Evolutionary conservation across 2,113 vertebrate species (phyloP).

Genomic region (Nicator chloris): DNA sequence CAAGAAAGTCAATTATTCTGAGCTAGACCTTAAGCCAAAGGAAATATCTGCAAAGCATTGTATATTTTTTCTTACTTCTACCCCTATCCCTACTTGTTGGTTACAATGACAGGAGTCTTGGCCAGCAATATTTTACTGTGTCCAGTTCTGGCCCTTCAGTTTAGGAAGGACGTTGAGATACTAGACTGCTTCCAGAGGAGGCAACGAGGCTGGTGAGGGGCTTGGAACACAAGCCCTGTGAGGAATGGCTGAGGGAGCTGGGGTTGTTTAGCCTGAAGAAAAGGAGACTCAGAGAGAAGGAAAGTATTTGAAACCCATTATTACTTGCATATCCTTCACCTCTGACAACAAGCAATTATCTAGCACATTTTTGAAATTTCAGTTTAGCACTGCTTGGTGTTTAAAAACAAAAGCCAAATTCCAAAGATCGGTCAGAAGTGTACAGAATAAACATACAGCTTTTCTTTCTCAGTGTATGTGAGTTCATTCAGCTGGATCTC

Average conservation of each 20-base stretch:
- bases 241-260: too few relatives aligned
- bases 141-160: too few relatives aligned
- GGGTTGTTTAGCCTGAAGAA: too few relatives aligned
- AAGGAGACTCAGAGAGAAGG: too few relatives aligned
- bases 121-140: too few relatives aligned
- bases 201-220: too few relatives aligned
- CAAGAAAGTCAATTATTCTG: not conserved
- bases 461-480: not conserved
- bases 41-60: not conserved
- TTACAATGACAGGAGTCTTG: not conserved
- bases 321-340: not conserved
- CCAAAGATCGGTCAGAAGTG: not conserved
- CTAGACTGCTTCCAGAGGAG: too few relatives aligned
- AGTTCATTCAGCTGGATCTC: not conserved
- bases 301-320: not conserved
- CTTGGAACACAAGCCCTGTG: too few relatives aligned
- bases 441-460: not conserved
- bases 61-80: not conserved
- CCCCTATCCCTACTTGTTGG: not conserved
- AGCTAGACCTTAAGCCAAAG: not conserved
- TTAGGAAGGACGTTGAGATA: too few relatives aligned
- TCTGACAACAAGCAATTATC: not conserved
- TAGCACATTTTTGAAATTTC: not conserved
- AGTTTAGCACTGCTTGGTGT: not conserved
- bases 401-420: not conserved